Conservation (phyloP, 2,797 vertebrate genomes). For the Euphonia xanthogaster region DNA sequence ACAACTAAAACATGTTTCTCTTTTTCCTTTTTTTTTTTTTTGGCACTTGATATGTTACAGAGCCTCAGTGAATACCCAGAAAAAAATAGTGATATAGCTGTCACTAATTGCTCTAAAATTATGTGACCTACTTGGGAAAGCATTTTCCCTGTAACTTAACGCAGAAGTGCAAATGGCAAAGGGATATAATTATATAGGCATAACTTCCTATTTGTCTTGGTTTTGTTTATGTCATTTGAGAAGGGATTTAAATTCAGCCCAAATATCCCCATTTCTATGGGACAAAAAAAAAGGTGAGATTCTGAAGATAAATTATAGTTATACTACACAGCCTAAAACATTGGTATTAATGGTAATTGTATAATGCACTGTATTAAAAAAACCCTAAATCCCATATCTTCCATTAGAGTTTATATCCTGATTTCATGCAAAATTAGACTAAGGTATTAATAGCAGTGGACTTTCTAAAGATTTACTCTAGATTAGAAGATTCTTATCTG, state of each 20-base stretch:
- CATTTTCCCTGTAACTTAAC: slow-evolving; percentile 6
- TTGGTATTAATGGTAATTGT: neutral
- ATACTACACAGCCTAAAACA: neutral
- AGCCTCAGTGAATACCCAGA: neutral
- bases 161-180: neutral
- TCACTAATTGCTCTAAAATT: slow-evolving; percentile 30
- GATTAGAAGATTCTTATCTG: neutral
- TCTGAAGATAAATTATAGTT: neutral
- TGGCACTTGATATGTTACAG: neutral
- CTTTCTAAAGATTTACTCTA: neutral
- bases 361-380: slow-evolving; percentile 4
- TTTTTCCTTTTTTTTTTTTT: neutral
- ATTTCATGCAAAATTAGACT: slow-evolving; percentile 28
- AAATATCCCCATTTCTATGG: neutral
- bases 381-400: neutral
- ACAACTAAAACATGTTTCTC: neutral
- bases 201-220: neutral
- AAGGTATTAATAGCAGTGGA: neutral
- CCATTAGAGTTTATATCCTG: neutral
- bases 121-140: slow-evolving; percentile 9
- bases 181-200: neutral
- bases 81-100: neutral
- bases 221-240: neutral
- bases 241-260: neutral
- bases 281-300: neutral